Evolutionary conservation across 2,113 vertebrate species (phyloP), one percentile per base, ranked within the genome.

Genomic region (Poecile atricapillus): DNA sequence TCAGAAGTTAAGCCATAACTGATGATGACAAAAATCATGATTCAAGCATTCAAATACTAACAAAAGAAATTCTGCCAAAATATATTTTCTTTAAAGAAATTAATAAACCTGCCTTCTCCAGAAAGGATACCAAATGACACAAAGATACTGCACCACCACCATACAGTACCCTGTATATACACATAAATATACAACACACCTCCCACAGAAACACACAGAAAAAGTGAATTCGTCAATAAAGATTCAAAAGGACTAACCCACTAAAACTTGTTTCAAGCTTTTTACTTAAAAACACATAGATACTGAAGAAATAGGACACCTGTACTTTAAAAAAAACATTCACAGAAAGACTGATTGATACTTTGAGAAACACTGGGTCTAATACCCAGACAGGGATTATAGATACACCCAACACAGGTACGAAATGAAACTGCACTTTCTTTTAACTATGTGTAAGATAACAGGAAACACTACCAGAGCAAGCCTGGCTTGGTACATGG

Each of bases 101-200:
- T 24, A 55, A 84, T 22, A 41, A 25, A 11, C 7, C 10, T 56
- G 41, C 13, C 27, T 62, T 70, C 43, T 80, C 35, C 60, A 84
- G 19, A 65, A 87, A 30, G 31, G 35, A 35, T 6, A 59, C 11
- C 24, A 25, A 68, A 50, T 4, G 7, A 41, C 7, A 43, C 2
- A 59, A 0, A 62, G 13, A 49, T 30, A 80, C 9, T 33, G 53
- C 23, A 53, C 21, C 27, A 46, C 12, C 15, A 60, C 59, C 53
- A 59, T 10, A 55, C 24, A 77, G 83, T 9, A 56, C 15, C 49
- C 58, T 43, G 23, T 25, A 64, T 12, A 43, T 12, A 69, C 31
- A 41, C 7, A 2, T n/a, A 83, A 0, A 43, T 47, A 76, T 27
- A 63, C 15, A 58, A 33, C 7, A 83, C 0, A 1, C 21, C 55